Evolutionary conservation across 2,113 vertebrate genomes (phyloP).

Genomic region (Hydropotes inermis): DNA sequence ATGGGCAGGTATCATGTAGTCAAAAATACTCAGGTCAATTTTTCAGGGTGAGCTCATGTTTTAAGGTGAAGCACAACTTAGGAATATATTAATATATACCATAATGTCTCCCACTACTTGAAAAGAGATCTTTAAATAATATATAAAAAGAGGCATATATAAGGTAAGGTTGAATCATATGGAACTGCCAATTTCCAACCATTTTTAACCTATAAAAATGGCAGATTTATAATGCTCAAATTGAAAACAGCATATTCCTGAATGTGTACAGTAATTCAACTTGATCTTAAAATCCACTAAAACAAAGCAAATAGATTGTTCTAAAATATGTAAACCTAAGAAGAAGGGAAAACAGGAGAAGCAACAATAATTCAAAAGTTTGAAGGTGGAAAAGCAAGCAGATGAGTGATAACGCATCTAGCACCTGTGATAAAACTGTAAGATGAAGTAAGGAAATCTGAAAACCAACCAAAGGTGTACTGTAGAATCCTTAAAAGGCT

Average conservation of each 20-base stretch:
- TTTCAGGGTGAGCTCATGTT: background rate
- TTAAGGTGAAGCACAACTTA: background rate
- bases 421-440: background rate
- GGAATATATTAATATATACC: background rate
- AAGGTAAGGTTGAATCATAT: background rate
- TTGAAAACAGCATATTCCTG: background rate
- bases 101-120: background rate
- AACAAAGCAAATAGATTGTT: background rate
- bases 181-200: background rate
- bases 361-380: background rate
- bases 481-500: background rate
- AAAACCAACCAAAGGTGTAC: background rate
- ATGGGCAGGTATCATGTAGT: background rate
- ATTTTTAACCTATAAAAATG: background rate
- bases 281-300: background rate
- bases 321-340: background rate
- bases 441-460: background rate
- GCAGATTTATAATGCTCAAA: background rate
- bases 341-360: background rate
- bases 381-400: background rate
- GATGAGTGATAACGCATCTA: background rate
- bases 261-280: background rate
- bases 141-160: background rate
- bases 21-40: background rate
- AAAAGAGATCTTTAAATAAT: background rate